Conservation (phyloP, 2,888 invertebrate genomes). For the Protodeltote pygarga region DNA sequence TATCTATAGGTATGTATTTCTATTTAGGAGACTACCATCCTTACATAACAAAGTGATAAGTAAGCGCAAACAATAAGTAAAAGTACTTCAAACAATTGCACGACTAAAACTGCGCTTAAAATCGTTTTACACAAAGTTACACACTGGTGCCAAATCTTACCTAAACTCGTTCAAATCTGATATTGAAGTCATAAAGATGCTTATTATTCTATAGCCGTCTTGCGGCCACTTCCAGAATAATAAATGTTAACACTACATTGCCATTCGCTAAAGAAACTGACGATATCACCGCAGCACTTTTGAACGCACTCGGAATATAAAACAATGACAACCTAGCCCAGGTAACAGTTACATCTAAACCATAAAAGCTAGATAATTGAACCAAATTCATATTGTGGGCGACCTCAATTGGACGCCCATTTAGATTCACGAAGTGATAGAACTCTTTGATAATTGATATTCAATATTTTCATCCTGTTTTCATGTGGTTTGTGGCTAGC, state of each 20-base stretch:
- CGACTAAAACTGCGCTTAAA: conserved; percentile 8
- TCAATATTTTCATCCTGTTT: conserved; percentile 22
- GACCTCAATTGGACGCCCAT: conserved; percentile 36
- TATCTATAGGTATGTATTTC: too few species aligned
- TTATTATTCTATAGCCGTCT: conserved; percentile 76
- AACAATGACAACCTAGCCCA: conserved; percentile 51
- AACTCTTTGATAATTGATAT: conserved; percentile 27
- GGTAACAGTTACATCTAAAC: conserved; percentile 47
- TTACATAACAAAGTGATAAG: too few species aligned
- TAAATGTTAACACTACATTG: conserved; percentile 75
- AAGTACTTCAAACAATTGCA: background rate
- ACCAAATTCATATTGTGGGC: conserved; percentile 31
- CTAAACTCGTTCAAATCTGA: conserved; percentile 62
- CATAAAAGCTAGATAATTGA: conserved; percentile 42
- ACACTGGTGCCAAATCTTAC: conserved; percentile 55
- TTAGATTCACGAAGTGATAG: conserved; percentile 34
- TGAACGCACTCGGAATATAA: conserved; percentile 71
- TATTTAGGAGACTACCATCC: too few species aligned
- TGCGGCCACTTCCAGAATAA: conserved; percentile 76
- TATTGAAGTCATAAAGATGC: conserved; percentile 60
- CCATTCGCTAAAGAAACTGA: conserved; percentile 76
- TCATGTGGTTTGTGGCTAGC: background rate
- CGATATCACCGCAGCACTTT: conserved; percentile 74
- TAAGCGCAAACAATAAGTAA: background rate
- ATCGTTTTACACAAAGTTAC: conserved; percentile 37